Conservation (phyloP, 2,113 vertebrate species). For the Forbesichthys papilliferus region DNA sequence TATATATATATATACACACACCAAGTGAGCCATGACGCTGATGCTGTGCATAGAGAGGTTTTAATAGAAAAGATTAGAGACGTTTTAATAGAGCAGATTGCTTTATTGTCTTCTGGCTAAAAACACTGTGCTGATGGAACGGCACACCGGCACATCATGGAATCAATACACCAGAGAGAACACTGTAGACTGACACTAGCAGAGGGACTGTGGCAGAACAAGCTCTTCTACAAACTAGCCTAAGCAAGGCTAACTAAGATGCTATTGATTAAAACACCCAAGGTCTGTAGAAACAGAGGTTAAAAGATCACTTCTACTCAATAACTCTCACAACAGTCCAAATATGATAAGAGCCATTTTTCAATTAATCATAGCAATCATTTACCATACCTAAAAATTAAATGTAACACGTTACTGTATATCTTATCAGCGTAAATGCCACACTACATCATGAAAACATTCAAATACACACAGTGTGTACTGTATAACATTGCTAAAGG, state of each 20-base stretch:
- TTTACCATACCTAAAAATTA: no score
- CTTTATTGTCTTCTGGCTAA: not conserved
- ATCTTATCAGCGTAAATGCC: not conserved
- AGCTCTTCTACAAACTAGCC: no score
- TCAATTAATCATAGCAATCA: no score
- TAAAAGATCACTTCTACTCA: not conserved
- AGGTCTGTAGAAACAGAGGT: not conserved
- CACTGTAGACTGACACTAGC: no score
- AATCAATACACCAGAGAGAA: slow-evolving; percentile 22
- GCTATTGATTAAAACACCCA: not conserved
- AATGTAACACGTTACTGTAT: no score
- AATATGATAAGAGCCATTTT: no score
- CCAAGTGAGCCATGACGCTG: not conserved
- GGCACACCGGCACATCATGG: not conserved
- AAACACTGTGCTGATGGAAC: not conserved
- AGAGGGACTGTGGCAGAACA: no score
- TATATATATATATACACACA: not conserved
- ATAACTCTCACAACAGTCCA: no score
- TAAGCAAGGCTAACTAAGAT: not conserved
- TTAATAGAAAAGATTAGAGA: not conserved
- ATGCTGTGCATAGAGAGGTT: not conserved
- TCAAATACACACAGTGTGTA: not conserved
- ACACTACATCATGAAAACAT: not conserved
- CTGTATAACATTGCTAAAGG: no score
- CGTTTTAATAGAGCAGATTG: not conserved